Evolutionary conservation across 2,888 invertebrate species (phyloP), one percentile per base, ranked within the genome.

Genomic region (Dendrolimus pini): DNA sequence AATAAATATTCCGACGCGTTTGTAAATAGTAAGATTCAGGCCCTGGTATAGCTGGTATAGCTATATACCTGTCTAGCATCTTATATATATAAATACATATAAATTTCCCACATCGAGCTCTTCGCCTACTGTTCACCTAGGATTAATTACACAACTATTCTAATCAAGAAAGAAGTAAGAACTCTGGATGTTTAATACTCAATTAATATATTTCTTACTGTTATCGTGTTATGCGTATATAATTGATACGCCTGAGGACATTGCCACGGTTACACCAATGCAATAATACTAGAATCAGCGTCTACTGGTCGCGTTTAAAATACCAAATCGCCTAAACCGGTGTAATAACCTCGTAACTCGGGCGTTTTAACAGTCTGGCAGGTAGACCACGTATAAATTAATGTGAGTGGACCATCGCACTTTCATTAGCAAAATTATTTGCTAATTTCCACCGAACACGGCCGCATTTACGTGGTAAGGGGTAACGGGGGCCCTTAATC

Each of bases 381-480:
- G 64, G 65, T 65, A 70, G 69, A 63, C 65, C 65, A 65, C 61
- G 68, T 65, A 71, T 72, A 75, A 75, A 78, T 78, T 74, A 72
- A 72, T 66, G 69, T 68, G 67, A 62, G 62, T 64, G 63, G 70
- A 71, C 75, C 72, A 77, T 72, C 72, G 74, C 75, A 78, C 79
- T 80, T 83, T 80, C 77, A 84, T 84, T 85, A 82, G 73, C 66
- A 69, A 76, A 84, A 87, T 86, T 80, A 85, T 85, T 85, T 77
- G 83, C 78, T 83, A 83, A 86, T 86, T 88, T 83, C 78, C 75
- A 74, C 74, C 67, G 74, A 78, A 78, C 79, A 77, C 75, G 74
- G 71, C 78, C 76, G 68, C 75, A 71, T 69, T 72, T 70, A 77
- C 75, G 74, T 69, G 67, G 75, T 72, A 73, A 75, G 68, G 75